phyloP scores from a whole-genome alignment of 2,113 vertebrate genomes.

The Chiloscyllium plagiosum region DNA sequence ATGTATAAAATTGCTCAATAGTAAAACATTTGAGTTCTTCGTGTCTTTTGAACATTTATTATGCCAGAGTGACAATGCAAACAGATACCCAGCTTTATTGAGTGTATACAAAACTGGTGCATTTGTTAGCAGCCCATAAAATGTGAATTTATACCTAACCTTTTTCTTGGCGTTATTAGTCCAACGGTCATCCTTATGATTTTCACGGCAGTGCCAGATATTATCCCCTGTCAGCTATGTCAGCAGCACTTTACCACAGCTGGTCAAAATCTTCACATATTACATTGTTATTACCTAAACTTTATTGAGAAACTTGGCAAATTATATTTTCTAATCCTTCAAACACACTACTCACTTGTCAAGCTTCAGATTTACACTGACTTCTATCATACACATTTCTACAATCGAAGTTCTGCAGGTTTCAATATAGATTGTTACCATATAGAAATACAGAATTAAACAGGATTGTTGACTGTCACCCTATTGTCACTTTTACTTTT shows the following conservation, averaged over 20 bases:
- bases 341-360: background rate
- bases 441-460: background rate
- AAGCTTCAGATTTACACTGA: background rate
- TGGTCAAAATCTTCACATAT: constrained; percentile 19
- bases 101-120: background rate
- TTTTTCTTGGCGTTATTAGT: background rate
- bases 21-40: background rate
- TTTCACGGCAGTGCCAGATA: background rate
- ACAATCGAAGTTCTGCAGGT: background rate
- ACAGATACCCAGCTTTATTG: background rate
- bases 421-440: background rate
- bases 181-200: background rate
- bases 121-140: constrained; percentile 20
- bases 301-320: background rate
- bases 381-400: background rate
- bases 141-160: background rate
- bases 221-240: constrained; percentile 3
- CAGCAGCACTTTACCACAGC: constrained; percentile 2
- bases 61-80: background rate
- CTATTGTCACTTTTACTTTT: background rate
- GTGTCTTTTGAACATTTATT: background rate
- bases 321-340: constrained; percentile 17
- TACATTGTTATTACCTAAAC: background rate
- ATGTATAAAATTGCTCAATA: background rate
- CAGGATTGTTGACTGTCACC: background rate